phyloP scores from a whole-genome alignment of 2,797 vertebrate genomes.

The Tadarida brasiliensis region DNA sequence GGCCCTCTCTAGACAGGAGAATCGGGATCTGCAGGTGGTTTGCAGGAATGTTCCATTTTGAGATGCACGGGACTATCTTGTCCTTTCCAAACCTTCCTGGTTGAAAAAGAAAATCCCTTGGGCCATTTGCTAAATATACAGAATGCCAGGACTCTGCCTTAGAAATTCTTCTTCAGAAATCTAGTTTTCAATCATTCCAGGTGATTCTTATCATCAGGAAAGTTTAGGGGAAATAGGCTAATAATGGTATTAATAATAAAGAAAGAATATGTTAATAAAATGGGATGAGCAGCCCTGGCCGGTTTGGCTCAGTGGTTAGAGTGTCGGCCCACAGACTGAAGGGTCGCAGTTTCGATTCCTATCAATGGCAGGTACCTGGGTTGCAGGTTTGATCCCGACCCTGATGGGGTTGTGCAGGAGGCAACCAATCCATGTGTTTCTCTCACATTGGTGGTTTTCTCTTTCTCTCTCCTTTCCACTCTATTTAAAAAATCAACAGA shows the following conservation, averaged over 20 bases:
- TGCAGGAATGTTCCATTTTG: not conserved
- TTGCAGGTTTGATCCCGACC: too few relatives aligned
- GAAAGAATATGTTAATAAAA: not conserved
- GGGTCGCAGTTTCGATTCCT: too few relatives aligned
- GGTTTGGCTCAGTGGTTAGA: too few relatives aligned
- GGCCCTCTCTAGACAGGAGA: not conserved
- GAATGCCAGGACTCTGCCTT: not conserved
- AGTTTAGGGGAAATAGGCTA: not conserved
- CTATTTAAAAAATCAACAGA: too few relatives aligned
- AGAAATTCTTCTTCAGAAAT: slow-evolving; percentile 26
- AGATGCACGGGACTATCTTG: not conserved
- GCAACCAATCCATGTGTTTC: too few relatives aligned
- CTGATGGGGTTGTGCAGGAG: too few relatives aligned
- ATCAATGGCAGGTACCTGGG: too few relatives aligned
- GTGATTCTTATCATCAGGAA: not conserved
- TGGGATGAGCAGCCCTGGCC: not conserved
- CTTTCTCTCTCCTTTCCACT: too few relatives aligned
- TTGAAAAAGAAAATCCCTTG: not conserved
- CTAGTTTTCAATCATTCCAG: not conserved
- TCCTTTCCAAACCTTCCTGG: not conserved
- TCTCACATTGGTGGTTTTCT: too few relatives aligned
- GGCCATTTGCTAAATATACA: not conserved
- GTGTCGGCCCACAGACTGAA: too few relatives aligned
- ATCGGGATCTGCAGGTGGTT: not conserved
- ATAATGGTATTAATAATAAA: not conserved